phyloP scores from a whole-genome alignment of 2,888 invertebrate genomes.

The Drosophila falleni region DNA sequence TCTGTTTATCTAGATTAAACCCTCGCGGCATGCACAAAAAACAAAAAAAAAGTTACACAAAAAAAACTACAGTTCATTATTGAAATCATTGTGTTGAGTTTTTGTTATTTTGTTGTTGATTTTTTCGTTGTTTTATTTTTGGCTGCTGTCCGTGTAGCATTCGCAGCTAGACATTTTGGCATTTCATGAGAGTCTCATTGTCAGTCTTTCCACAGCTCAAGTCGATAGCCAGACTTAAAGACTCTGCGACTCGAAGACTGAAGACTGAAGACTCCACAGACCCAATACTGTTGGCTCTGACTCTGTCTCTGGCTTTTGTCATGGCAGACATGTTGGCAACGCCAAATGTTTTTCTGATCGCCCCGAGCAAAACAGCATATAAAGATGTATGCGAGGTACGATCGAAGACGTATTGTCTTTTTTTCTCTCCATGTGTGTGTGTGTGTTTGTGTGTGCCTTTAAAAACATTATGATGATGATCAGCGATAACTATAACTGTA shows the following conservation, averaged over 20 bases:
- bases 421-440: background rate
- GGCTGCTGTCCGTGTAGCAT: conserved; percentile 61
- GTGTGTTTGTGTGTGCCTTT: conserved; percentile 30
- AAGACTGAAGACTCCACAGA: conserved; percentile 22
- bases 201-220: conserved; percentile 51
- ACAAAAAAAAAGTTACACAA: conserved; percentile 23
- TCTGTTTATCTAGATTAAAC: conserved; percentile 79
- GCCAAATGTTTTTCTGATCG: conserved; percentile 69
- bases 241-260: conserved; percentile 27
- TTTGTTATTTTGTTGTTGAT: conserved; percentile 33
- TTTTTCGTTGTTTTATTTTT: conserved; percentile 27
- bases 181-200: conserved; percentile 75
- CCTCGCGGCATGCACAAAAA: conserved; percentile 64
- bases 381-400: conserved; percentile 61
- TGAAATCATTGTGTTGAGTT: conserved; percentile 75
- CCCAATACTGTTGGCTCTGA: conserved; percentile 14
- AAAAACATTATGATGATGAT: conserved; percentile 48
- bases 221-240: conserved; percentile 40
- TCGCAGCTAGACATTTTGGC: conserved; percentile 80
- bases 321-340: conserved; percentile 81
- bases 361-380: conserved; percentile 60
- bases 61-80: conserved; percentile 76
- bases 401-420: conserved; percentile 52
- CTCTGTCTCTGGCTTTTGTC: conserved; percentile 62
- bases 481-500: conserved; percentile 47